Evolutionary conservation across 2,113 vertebrate species (phyloP), one percentile per base, ranked within the genome.

Genomic region (Cromileptes altivelis): DNA sequence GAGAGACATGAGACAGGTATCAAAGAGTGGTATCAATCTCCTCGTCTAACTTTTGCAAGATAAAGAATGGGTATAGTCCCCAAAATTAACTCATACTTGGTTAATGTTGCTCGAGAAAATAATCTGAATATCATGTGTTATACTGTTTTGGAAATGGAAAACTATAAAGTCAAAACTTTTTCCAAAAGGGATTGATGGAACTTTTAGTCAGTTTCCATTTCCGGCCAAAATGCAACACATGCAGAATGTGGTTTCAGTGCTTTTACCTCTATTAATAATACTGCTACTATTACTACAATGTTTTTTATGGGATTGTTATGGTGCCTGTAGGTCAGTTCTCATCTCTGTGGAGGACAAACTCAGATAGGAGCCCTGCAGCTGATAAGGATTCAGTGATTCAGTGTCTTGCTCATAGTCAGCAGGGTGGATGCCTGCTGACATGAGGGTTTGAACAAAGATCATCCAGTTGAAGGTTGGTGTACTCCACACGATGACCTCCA

Each of bases 381-480:
- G 74, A 75, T 74, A 61, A 75, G 79, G 76, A 75, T 65, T 83
- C 76, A 69, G 78, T 91, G 91, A 90, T 80, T 92, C 89, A 90
- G 27, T 50, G 80, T 85, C 76, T 85, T 87, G 75, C 75, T 93
- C 84, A 86, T 72, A 17, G 72, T 88, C 82, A 82, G 82, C 81
- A 72, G 88, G 40, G 69, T 55, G 60, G 60, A 75, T 25, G 63
- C 75, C 74, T 85, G 85, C 86, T 91, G 92, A 90, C 85, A 72
- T 7, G 53, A 62, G 19, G 63, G 45, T 74, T 79, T 86, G 53
- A 65, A 74, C 61, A 50, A 57, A 58, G 71, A 73, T 73, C 75
- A 65, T 63, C 52, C 12, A 52, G 75, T 7, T 77, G 77, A 84
- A 64, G 70, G 69, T 47, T 70, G 73, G n/a, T 50, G 61, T 61